phyloP scores from a whole-genome alignment of 2,797 vertebrate species.

The Cuniculus paca region DNA sequence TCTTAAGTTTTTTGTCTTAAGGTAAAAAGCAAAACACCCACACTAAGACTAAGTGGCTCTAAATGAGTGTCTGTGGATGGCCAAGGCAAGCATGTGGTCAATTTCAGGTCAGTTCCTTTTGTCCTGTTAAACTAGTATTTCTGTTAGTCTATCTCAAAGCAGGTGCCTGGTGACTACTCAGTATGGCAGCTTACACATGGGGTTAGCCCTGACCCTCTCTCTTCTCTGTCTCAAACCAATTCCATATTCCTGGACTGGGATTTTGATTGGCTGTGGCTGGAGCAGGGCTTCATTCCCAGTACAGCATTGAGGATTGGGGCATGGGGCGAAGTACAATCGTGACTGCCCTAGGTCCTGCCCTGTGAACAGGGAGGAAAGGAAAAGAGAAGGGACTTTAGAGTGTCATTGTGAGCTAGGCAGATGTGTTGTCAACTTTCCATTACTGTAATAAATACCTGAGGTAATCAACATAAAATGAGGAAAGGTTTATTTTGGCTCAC shows the following conservation, averaged over 20 bases:
- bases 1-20: constrained; percentile 22
- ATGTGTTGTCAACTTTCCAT: not conserved
- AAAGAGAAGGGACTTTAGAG: not conserved
- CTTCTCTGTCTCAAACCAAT: not conserved
- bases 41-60: not conserved
- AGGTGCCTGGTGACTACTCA: not conserved
- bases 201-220: not conserved
- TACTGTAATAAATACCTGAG: not conserved
- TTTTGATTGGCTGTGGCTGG: not conserved
- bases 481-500: not conserved
- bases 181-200: not conserved
- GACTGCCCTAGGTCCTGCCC: not conserved
- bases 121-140: not conserved
- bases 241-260: not conserved
- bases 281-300: not conserved
- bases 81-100: not conserved
- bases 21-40: not conserved
- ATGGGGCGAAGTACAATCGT: not conserved
- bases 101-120: not conserved
- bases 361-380: not conserved
- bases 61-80: not conserved
- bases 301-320: not conserved
- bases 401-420: not conserved
- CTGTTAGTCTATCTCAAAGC: not conserved
- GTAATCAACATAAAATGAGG: not conserved